Conservation (phyloP, 2,888 invertebrate species). For the Agrochola lota region DNA sequence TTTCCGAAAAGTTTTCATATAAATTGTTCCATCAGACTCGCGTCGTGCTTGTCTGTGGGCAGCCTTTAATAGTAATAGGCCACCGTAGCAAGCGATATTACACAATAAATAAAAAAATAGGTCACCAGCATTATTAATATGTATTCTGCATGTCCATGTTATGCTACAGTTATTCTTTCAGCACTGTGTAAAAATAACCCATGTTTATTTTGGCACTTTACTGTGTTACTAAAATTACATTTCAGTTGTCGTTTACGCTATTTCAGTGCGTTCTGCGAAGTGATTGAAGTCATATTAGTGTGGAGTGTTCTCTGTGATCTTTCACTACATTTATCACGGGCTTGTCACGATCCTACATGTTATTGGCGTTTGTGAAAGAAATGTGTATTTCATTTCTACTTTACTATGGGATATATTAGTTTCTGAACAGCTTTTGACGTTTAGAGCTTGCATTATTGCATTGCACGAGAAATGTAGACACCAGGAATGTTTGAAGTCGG, state of each 20-base stretch:
- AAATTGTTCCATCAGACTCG: too few species aligned
- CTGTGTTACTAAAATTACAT: slow-evolving; percentile 57
- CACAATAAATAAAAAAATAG: slow-evolving; percentile 40
- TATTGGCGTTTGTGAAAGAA: slow-evolving; percentile 47
- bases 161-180: slow-evolving; percentile 54
- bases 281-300: slow-evolving; percentile 46
- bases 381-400: slow-evolving; percentile 16
- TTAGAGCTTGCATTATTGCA: slow-evolving; percentile 1
- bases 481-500: slow-evolving; percentile 20
- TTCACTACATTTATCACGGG: slow-evolving; percentile 50
- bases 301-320: slow-evolving; percentile 28
- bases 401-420: slow-evolving; percentile 9
- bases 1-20: too few species aligned
- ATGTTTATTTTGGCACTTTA: slow-evolving; percentile 70
- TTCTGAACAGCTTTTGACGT: slow-evolving; percentile 20
- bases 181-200: slow-evolving; percentile 65
- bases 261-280: slow-evolving; percentile 47
- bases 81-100: slow-evolving; percentile 24
- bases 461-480: slow-evolving; percentile 19
- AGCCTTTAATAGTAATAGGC: too few species aligned
- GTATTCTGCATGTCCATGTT: slow-evolving; percentile 51
- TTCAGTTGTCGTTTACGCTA: slow-evolving; percentile 55
- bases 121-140: slow-evolving; percentile 44
- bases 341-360: slow-evolving; percentile 31
- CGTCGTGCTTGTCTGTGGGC: too few species aligned